Evolutionary conservation across 1,140 invertebrate genomes (phyloP), one percentile per base, ranked within the genome.

Genomic region (Drosophila dunni): DNA sequence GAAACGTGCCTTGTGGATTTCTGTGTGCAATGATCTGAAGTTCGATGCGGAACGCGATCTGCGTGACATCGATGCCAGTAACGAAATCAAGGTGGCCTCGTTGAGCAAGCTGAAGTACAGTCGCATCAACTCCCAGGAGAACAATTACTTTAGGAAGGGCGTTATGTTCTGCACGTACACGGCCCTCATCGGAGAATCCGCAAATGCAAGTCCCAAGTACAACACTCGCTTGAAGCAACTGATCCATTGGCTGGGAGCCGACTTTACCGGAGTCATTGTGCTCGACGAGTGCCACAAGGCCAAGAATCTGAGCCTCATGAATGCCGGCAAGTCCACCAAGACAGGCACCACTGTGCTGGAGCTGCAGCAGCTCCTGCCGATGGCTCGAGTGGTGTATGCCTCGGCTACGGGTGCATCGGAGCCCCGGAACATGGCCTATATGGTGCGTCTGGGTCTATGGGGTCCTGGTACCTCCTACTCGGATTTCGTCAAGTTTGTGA

Each of bases 211-310:
- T 53, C 96, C 96, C 34, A 98, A 99, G 93, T 99, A 99, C 92
- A 96, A 96, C 85, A 98, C 97, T 17, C 93, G 98, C 2, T 94
- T 99, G 74, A 98, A 98, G 83, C 98, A 99, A 93, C 92, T 99
- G 57, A 91, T 99, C 46, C 96, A 99, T 84, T 99, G 98, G 98
- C 98, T 97, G 93, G 98, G 98, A 1, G 96, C 97, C 84, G 97
- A 98, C 92, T 99, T 98, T 92, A 97, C 99, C 91, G 98, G 98
- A 51, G 92, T 96, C 88, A 98, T 99, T 81, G 95, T 99, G 9
- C 99, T 99, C 94, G 99, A 99, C 92, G 99, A 99, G 92, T 99
- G 99, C 94, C 99, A 99, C 93, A 96, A 98, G 81, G 99, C 99
- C 0, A 99, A 99, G 93, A 99, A 99, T 94, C 93, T 99, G 7